Base-by-base conservation (phyloP, 2,888 invertebrate genomes). In the Agapostemon virescens region DNA sequence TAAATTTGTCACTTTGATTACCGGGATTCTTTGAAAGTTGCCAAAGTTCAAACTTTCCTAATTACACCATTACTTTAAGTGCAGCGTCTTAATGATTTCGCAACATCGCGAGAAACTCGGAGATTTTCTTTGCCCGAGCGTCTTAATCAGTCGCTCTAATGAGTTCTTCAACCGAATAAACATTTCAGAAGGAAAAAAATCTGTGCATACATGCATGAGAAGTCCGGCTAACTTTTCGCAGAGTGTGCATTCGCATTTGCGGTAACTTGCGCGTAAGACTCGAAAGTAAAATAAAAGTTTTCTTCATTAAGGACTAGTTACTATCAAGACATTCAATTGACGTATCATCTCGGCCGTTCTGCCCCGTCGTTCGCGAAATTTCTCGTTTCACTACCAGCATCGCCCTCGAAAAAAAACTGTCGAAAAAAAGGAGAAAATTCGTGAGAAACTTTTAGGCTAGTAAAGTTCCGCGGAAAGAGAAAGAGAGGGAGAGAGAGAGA, bases 291-390 rank as follows among this genome's bases (percentile, higher is more conserved):
- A 86, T 86, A 87, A 86, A 87, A 86, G 82, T 86, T 86, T 87
- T 84, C 87, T 86, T 86, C 87, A 87, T 86, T 87, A 86, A 87
- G 85, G 73, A 77, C 87, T 87, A 84, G 86, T 87, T 86, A 86
- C 86, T 87, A 83, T 85, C 81, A 86, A 86, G 87, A 83, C 87
- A 86, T 85, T 81, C 81, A 86, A 86, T 87, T 78, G 85, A 86
- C 86, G 85, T 86, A 80, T 82, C 80, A 66, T 78, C 80, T 66
- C 26, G 58, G 58, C 30, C 72, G 23, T 52, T 52, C 30, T 40
- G 55, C 9, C n/a, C 11, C 63, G 7, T 40, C 26, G 52, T 63
- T 67, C 76, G 45, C 42, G 78, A 58, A 66, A 58, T 81, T 77
- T 77, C 81, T 79, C 73, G 79, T 81, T 74, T 79, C 74, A 40